A percentile compares a stretch with the other conserved stretches of the same genome.
Evolutionary conservation across 1,140 invertebrate species (phyloP).

Genomic region (Drosophila willistoni): DNA sequence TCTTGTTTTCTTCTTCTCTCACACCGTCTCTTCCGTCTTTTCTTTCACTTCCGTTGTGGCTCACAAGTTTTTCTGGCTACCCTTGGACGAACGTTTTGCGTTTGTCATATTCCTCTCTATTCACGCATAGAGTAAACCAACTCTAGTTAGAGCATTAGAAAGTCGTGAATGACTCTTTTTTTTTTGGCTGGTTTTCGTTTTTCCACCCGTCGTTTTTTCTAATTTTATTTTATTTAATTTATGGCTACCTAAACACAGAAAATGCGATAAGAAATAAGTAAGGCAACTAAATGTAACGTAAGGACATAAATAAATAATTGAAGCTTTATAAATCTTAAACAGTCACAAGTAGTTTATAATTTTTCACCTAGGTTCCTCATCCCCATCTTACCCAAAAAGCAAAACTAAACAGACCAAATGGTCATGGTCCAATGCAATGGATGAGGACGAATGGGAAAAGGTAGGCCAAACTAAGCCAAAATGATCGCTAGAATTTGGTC

Average conservation of each 20-base stretch:
- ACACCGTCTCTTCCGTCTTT: neutral
- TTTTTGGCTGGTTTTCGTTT: neutral
- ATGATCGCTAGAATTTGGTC: too few relatives aligned
- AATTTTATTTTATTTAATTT: constrained; percentile 61
- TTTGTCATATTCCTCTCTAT: constrained; percentile 4
- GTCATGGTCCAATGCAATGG: too few relatives aligned
- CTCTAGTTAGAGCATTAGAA: neutral
- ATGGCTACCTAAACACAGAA: constrained; percentile 31
- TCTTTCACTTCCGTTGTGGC: constrained; percentile 6
- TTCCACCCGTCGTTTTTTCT: constrained; percentile 6
- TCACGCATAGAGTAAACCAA: neutral
- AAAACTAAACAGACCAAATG: neutral
- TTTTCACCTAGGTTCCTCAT: neutral
- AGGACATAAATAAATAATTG: constrained; percentile 61
- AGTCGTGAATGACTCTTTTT: neutral
- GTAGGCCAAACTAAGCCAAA: too few relatives aligned
- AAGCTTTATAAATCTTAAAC: constrained; percentile 63
- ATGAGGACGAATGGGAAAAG: too few relatives aligned
- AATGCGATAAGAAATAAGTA: constrained; percentile 20
- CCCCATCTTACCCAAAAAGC: too few relatives aligned
- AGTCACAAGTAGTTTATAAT: constrained; percentile 58
- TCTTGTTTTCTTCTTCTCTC: neutral
- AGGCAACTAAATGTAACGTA: constrained; percentile 20
- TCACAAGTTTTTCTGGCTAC: neutral
- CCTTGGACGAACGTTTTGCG: neutral